Percentiles rank a stretch among this genome's conserved stretches.
Evolutionary conservation across 2,888 invertebrate species (phyloP).

Genomic region (Agrilus mali): DNA sequence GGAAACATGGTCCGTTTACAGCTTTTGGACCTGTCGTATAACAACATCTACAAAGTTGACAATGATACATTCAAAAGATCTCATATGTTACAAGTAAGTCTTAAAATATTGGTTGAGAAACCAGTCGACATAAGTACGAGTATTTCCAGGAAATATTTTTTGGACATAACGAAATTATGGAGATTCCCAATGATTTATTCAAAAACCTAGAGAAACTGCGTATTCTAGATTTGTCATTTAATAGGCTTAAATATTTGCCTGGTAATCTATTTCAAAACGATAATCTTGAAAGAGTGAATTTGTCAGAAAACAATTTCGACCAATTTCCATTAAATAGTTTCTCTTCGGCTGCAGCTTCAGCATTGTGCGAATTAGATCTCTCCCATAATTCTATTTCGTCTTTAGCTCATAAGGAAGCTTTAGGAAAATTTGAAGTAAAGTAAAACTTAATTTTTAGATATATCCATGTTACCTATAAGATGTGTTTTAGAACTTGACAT

Average conservation of each 20-base stretch:
- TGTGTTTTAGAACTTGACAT: slow-evolving; percentile 53
- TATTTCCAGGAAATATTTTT: slow-evolving; percentile 52
- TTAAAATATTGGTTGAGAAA: background rate
- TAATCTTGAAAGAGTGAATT: slow-evolving; percentile 62
- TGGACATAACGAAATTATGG: slow-evolving; percentile 59
- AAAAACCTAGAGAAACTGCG: slow-evolving; percentile 56
- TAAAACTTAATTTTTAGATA: slow-evolving; percentile 13
- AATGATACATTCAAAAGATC: slow-evolving; percentile 75
- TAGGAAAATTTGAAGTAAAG: slow-evolving; percentile 59
- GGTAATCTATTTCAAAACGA: slow-evolving; percentile 71
- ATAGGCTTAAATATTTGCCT: slow-evolving; percentile 63
- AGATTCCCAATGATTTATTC: slow-evolving; percentile 64
- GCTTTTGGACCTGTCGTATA: slow-evolving; percentile 69
- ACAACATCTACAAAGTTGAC: slow-evolving; percentile 67
- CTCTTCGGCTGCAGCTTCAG: slow-evolving; percentile 56
- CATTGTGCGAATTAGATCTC: slow-evolving; percentile 64
- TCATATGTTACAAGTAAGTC: slow-evolving; percentile 57
- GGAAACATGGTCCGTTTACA: slow-evolving; percentile 80
- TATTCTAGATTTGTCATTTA: slow-evolving; percentile 67
- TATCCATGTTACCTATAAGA: background rate
- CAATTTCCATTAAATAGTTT: slow-evolving; percentile 65
- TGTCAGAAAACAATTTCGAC: slow-evolving; percentile 69
- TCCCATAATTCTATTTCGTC: slow-evolving; percentile 72
- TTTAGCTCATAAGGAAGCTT: slow-evolving; percentile 60
- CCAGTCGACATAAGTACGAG: slow-evolving; percentile 23